A percentile compares a stretch with the other conserved stretches of the same genome.
phyloP scores from a whole-genome alignment of 2,797 vertebrate species.

The Onychomys torridus region DNA sequence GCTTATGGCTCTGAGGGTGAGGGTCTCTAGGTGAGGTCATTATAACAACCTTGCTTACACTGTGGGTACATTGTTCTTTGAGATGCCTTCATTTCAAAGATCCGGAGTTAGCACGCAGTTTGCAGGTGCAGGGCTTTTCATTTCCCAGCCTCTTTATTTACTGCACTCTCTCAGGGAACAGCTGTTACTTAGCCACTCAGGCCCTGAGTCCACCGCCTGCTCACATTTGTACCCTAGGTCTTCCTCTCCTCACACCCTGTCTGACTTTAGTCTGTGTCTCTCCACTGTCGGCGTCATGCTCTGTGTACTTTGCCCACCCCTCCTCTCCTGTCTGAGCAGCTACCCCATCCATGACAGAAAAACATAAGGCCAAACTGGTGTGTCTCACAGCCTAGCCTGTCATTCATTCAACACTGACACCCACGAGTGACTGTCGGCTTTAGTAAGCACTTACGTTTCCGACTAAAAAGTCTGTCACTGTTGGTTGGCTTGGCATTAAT shows the following conservation, averaged over 20 bases:
- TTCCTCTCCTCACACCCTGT: background rate
- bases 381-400: background rate
- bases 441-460: conserved; percentile 44
- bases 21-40: background rate
- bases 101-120: background rate
- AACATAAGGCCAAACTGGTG: background rate
- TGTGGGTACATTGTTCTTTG: background rate
- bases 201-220: background rate
- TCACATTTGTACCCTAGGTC: background rate
- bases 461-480: conserved; percentile 44
- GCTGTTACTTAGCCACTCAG: background rate
- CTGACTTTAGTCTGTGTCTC: background rate
- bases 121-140: background rate
- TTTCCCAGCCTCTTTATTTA: background rate
- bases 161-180: background rate
- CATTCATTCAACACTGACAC: background rate
- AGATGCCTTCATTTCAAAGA: rapidly evolving
- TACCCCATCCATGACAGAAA: background rate
- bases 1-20: background rate
- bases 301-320: background rate
- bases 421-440: background rate
- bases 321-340: background rate
- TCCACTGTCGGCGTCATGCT: background rate
- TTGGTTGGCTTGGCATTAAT: conserved; percentile 63
- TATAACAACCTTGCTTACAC: background rate